These are phyloP conservation scores for Cenopis cana DNA, from an alignment of 2,888 invertebrate species.

Conservation along the genomic window DNA sequence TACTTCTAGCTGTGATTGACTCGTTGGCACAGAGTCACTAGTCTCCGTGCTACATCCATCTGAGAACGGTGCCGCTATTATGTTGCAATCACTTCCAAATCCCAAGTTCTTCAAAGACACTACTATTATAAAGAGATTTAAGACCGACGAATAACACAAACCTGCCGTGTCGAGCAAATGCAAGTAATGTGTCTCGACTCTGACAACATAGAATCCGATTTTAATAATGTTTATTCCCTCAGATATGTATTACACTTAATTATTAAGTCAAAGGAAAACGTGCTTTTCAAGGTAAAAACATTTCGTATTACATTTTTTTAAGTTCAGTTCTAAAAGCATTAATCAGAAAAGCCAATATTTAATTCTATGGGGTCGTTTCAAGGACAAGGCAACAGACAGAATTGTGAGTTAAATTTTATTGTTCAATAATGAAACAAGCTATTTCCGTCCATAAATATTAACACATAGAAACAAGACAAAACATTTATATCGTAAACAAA, in stretches of 20 bases:
- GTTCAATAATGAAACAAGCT: neutral
- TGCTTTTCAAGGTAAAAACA: neutral
- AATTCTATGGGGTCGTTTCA: neutral
- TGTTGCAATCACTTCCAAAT: constrained; percentile 67
- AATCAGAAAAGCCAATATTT: neutral
- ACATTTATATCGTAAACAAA: constrained; percentile 50
- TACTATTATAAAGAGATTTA: constrained; percentile 81
- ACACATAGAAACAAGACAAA: constrained; percentile 3
- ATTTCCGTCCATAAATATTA: neutral
- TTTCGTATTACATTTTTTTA: neutral
- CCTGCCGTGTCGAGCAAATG: constrained; percentile 55
- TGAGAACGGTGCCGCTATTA: constrained; percentile 69
- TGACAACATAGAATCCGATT: constrained; percentile 48
- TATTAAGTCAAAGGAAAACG: neutral
- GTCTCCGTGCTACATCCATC: constrained; percentile 68
- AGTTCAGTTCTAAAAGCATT: neutral
- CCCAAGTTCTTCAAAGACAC: constrained; percentile 64
- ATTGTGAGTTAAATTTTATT: no score
- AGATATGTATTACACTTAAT: neutral
- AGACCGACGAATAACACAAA: constrained; percentile 64
- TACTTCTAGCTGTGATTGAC: constrained; percentile 66
- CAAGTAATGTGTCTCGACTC: constrained; percentile 55
- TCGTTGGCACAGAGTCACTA: constrained; percentile 55
- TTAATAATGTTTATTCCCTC: constrained; percentile 44
- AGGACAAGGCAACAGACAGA: neutral